Evolutionary conservation across 1,140 invertebrate genomes (phyloP).

Genomic region (Drosophila pseudoananassae): DNA sequence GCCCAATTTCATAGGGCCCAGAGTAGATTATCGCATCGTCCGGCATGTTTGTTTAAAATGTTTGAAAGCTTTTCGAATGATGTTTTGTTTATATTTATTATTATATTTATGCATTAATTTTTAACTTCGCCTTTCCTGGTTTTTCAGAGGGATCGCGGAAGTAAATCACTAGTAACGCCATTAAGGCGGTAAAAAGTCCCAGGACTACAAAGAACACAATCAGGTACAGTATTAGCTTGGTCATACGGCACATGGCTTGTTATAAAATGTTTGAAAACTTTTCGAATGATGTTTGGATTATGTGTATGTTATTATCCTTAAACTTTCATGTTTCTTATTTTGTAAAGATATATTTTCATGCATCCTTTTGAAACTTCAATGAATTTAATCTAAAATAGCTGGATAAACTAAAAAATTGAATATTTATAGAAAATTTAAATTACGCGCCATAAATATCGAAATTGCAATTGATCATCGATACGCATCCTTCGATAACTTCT

Average conservation of each 20-base stretch:
- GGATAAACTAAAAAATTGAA: no score
- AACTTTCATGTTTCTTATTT: not conserved
- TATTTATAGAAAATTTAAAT: no score
- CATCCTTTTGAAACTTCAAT: no score
- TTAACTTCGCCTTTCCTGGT: conserved; percentile 24
- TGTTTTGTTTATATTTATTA: not conserved
- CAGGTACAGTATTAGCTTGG: conserved; percentile 18
- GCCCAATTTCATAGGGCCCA: conserved; percentile 12
- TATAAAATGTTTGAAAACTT: not conserved
- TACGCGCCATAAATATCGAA: no score
- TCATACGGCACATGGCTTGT: conserved; percentile 25
- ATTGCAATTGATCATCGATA: no score
- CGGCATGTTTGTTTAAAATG: conserved; percentile 1
- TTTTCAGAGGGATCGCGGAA: not conserved
- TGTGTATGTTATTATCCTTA: not conserved
- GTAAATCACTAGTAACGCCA: not conserved
- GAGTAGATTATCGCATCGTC: conserved; percentile 17
- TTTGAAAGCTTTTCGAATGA: not conserved
- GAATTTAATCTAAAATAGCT: no score
- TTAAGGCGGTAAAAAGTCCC: not conserved
- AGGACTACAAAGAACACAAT: conserved; percentile 9
- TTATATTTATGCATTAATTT: no score
- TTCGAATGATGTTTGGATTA: not conserved
- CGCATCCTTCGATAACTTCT: no score
- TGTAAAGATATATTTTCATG: no score